These are phyloP conservation scores for Anas platyrhynchos DNA, from an alignment of 2,113 vertebrate genomes.

Conservation along the genomic window DNA sequence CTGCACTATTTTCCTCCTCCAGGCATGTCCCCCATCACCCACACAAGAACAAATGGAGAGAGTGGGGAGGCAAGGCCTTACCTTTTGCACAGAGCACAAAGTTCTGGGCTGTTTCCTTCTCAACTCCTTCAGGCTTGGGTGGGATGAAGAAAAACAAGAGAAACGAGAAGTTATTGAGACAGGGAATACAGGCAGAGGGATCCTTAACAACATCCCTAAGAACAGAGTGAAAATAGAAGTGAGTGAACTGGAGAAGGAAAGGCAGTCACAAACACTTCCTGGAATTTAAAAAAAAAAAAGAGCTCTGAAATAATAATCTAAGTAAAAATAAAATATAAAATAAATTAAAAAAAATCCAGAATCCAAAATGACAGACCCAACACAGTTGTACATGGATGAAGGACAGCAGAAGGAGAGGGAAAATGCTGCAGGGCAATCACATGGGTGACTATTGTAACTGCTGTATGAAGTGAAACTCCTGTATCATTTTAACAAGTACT, in stretches of 20 bases:
- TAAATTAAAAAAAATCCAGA: no score
- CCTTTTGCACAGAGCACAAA: conserved; percentile 72
- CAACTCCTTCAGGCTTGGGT: conserved; percentile 76
- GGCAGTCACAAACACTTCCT: neutral
- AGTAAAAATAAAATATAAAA: neutral
- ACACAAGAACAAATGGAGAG: neutral
- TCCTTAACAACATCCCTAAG: neutral
- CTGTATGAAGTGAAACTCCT: neutral
- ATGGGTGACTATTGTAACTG: neutral
- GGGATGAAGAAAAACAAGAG: neutral
- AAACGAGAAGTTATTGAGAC: conserved; percentile 1
- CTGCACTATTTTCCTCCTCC: neutral
- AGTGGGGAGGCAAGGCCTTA: conserved; percentile 23
- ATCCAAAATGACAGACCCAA: neutral
- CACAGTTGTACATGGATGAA: neutral
- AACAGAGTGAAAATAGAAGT: neutral
- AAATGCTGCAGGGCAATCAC: neutral
- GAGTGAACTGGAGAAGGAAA: neutral
- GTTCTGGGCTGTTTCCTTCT: conserved; percentile 71
- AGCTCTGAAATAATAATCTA: neutral
- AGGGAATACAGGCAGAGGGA: neutral
- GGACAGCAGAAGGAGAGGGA: neutral
- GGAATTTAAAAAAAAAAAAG: neutral
- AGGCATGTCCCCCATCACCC: neutral
- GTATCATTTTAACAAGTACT: neutral